Evolutionary conservation across 2,888 invertebrate species (phyloP).

Genomic region (Archips xylosteana): DNA sequence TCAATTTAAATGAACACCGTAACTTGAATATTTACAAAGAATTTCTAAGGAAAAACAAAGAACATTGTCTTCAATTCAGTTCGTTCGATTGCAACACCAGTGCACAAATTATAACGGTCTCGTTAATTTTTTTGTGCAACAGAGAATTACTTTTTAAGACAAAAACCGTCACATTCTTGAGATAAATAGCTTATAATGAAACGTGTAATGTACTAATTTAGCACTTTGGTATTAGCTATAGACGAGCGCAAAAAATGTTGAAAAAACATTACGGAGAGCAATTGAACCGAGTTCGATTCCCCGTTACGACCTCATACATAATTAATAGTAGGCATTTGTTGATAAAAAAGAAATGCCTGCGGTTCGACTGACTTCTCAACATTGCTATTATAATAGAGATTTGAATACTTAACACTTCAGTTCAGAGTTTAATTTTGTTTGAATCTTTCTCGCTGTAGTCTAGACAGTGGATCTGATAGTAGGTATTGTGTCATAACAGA

Average conservation of each 20-base stretch:
- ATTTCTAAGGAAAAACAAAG: slow-evolving; percentile 24
- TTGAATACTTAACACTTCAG: not conserved
- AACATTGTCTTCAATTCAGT: slow-evolving; percentile 16
- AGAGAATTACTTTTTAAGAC: not conserved
- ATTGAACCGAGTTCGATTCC: slow-evolving; percentile 46
- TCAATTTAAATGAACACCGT: not conserved
- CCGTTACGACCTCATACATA: slow-evolving; percentile 50
- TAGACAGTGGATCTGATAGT: slow-evolving; percentile 28
- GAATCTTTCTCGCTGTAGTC: not conserved
- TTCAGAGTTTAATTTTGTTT: slow-evolving; percentile 8
- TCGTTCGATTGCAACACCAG: slow-evolving; percentile 8
- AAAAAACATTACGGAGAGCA: slow-evolving; percentile 41
- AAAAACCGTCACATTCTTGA: slow-evolving; percentile 14
- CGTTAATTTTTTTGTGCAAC: not conserved
- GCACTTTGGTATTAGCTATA: slow-evolving; percentile 17
- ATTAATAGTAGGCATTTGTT: slow-evolving; percentile 45
- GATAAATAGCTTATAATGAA: slow-evolving; percentile 30
- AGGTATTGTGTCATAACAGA: slow-evolving; percentile 24
- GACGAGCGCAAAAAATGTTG: slow-evolving; percentile 14
- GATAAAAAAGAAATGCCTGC: slow-evolving; percentile 37
- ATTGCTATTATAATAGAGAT: slow-evolving; percentile 2
- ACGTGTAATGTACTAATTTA: slow-evolving; percentile 24
- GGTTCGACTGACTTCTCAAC: not conserved
- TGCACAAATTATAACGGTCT: slow-evolving; percentile 1
- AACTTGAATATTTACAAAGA: slow-evolving; percentile 9